Evolutionary conservation across 1,140 invertebrate genomes (phyloP).

Genomic region (Heliothis virescens): DNA sequence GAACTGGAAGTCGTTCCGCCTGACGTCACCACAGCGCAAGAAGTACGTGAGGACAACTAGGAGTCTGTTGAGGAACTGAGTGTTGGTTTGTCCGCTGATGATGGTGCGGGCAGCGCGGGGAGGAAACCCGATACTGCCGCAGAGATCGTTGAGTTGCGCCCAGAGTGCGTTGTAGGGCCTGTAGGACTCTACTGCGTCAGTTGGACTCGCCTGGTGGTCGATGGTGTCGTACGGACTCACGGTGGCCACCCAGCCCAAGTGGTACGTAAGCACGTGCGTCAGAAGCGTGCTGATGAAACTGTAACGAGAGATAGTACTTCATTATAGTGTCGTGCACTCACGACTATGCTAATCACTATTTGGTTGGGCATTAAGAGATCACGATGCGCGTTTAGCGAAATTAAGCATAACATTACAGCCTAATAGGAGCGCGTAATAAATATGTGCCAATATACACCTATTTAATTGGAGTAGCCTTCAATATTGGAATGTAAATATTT

Average conservation of each 20-base stretch:
- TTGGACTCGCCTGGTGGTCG: slow-evolving; percentile 56
- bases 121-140: slow-evolving; percentile 93
- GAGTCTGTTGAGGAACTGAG: slow-evolving; percentile 88
- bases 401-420: neutral
- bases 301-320: slow-evolving; percentile 58
- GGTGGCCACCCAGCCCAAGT: slow-evolving; percentile 96
- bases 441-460: neutral
- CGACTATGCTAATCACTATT: slow-evolving; percentile 18
- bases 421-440: slow-evolving; percentile 5
- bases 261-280: slow-evolving; percentile 95
- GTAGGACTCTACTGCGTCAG: slow-evolving; percentile 52
- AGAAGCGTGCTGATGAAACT: slow-evolving; percentile 96
- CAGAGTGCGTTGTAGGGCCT: slow-evolving; percentile 92
- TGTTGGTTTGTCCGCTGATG: slow-evolving; percentile 90
- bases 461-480: slow-evolving; percentile 11
- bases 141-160: slow-evolving; percentile 94
- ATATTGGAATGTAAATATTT: neutral
- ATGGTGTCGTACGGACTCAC: slow-evolving; percentile 86
- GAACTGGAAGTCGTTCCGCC: slow-evolving; percentile 75
- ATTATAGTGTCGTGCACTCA: slow-evolving; percentile 29
- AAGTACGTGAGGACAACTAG: slow-evolving; percentile 93
- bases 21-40: slow-evolving; percentile 91
- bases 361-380: neutral
- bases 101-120: slow-evolving; percentile 92
- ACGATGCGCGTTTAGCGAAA: slow-evolving; percentile 24